These are phyloP conservation scores for Lepilemur septentrionalis DNA, from an alignment of 2,797 vertebrate genomes.

Conservation along the genomic window DNA sequence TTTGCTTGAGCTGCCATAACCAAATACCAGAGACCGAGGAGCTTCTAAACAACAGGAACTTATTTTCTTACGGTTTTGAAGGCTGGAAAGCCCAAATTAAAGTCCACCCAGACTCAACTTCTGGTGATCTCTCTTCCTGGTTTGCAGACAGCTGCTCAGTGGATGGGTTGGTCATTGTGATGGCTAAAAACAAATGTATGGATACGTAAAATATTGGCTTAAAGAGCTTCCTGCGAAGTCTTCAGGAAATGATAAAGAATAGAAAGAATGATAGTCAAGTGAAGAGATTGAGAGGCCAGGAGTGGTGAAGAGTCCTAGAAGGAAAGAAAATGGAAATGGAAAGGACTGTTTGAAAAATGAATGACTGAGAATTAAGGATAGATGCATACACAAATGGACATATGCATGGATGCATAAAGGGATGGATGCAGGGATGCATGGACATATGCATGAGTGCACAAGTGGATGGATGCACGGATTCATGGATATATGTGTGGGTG, in stretches of 20 bases:
- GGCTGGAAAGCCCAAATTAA: background rate
- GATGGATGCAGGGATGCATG: background rate
- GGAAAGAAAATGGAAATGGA: background rate
- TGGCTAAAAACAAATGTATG: background rate
- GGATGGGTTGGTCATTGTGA: background rate
- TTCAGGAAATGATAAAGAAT: background rate
- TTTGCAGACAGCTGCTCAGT: too few species aligned
- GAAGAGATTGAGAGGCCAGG: background rate
- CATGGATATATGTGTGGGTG: rapidly evolving
- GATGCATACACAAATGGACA: background rate
- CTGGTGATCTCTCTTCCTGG: background rate
- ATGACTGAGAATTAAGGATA: background rate
- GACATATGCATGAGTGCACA: too few species aligned
- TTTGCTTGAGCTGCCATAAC: background rate
- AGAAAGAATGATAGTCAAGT: background rate
- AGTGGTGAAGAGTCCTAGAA: background rate
- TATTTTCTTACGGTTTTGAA: background rate
- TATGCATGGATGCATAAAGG: too few species aligned
- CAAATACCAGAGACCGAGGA: background rate
- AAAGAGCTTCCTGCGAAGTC: background rate
- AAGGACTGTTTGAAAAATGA: background rate
- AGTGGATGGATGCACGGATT: background rate
- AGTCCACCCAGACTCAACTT: too few species aligned
- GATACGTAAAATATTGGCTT: background rate
- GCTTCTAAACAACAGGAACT: background rate